Base-by-base conservation (phyloP, 2,113 vertebrate genomes). In the Callaeas wilsoni region DNA sequence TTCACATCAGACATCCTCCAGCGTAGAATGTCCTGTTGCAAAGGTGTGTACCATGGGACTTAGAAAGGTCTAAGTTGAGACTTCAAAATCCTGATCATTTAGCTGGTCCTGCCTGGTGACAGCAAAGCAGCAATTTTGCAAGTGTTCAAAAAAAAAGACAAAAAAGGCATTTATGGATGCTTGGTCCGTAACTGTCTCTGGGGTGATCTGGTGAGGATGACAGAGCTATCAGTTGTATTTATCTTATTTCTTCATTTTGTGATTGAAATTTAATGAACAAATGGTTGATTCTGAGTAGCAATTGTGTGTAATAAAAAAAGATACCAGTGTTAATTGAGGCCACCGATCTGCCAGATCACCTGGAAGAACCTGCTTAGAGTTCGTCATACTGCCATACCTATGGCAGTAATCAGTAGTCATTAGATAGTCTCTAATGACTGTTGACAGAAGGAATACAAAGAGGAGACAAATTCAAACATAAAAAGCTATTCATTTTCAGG, bases 191-290 rank as follows among this genome's bases (percentile, higher is more conserved):
- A 44, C 5, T 67, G 15, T 47, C 44, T 68, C 47, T 69, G 22
- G 14, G 25, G 18, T 0, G 0, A 19, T 42, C 42, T 68, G 26
- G 6, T 0, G 0, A 70, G 29, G 8, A 81, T 35, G 23, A 62
- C 4, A 63, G 10, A 76, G 13, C 11, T 52, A 26, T 47, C 25
- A 23, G 25, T 67, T 57, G 44, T 42, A 65, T 75, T 87, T 85
- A 79, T 39, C 33, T 73, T 68, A 23, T 64, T 68, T 79, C 16
- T 92, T 80, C 32, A 33, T 76, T 86, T 70, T 90, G 46, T 62
- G 10, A 32, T 53, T 62, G 59, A 37, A 83, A 33, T 80, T 39
- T 56, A 62, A 56, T 13, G 41, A 82, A 67, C 25, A 79, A 39
- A n/a, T 42, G 5, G 17, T 79, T 87, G 25, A 44, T 79, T 84